Conservation (phyloP, 2,888 invertebrate genomes). For the Lissonota sp. region DNA sequence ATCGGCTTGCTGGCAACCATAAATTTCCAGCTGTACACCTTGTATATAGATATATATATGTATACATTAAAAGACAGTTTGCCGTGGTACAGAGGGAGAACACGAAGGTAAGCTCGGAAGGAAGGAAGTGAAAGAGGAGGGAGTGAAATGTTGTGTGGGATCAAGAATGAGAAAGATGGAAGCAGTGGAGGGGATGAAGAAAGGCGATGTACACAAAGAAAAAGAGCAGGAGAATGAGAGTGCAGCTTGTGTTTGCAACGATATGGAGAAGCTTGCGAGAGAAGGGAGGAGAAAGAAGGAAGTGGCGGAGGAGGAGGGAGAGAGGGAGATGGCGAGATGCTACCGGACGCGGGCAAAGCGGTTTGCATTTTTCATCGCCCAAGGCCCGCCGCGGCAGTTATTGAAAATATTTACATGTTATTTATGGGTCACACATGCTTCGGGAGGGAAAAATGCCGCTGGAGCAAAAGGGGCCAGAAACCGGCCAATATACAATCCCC, state of each 20-base stretch:
- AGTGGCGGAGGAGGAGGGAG: constrained; percentile 15
- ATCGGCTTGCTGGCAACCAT: constrained; percentile 73
- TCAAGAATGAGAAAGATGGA: constrained; percentile 38
- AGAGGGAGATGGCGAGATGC: constrained; percentile 20
- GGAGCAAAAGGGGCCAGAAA: constrained; percentile 3
- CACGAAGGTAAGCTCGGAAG: neutral
- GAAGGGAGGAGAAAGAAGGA: neutral
- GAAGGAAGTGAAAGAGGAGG: neutral
- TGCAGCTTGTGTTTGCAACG: constrained; percentile 7
- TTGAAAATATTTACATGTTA: constrained; percentile 83
- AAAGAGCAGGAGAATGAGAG: constrained; percentile 33
- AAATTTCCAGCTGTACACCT: constrained; percentile 75
- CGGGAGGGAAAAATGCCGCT: constrained; percentile 65
- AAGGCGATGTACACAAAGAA: constrained; percentile 34
- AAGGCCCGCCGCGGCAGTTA: constrained; percentile 78
- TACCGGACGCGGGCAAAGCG: constrained; percentile 76
- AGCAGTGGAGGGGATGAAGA: neutral
- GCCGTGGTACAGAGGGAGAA: constrained; percentile 43
- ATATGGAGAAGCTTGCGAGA: neutral
- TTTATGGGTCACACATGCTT: constrained; percentile 81
- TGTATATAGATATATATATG: constrained; percentile 74
- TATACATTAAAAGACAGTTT: constrained; percentile 75
- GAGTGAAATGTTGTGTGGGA: constrained; percentile 11
- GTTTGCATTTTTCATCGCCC: constrained; percentile 81
- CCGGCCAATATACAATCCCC: constrained; percentile 50